A percentile compares a stretch with the other conserved stretches of the same genome.
Conservation (phyloP, 2,797 vertebrate species). For the Gallirallus australis region DNA sequence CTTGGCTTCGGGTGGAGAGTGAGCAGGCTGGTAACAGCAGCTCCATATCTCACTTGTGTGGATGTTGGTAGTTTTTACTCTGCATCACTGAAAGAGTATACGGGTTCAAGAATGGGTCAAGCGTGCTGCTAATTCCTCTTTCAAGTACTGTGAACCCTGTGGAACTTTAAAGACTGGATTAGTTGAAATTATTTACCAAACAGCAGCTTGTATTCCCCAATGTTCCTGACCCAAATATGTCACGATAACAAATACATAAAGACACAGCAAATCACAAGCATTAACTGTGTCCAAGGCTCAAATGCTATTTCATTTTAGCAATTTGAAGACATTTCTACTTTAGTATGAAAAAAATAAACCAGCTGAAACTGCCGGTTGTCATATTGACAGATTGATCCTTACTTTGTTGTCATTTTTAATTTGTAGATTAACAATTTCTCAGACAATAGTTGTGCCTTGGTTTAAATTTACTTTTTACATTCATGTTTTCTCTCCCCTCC, state of each 20-base stretch:
- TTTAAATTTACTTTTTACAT: constrained; percentile 7
- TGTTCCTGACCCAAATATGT: constrained; percentile 72
- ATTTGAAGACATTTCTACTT: background rate
- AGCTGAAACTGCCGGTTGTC: constrained; percentile 37
- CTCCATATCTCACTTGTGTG: background rate
- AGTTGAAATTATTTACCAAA: constrained; percentile 46
- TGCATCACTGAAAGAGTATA: background rate
- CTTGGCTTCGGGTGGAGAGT: background rate
- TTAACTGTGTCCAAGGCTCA: constrained; percentile 39
- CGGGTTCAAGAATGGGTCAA: background rate
- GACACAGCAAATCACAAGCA: constrained; percentile 64
- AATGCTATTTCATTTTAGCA: constrained; percentile 42
- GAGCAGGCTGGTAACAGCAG: background rate
- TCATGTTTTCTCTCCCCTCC: background rate
- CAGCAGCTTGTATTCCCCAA: constrained; percentile 41
- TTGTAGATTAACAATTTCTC: constrained; percentile 5
- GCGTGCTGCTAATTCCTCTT: background rate
- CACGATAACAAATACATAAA: constrained; percentile 52
- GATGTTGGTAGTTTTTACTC: background rate
- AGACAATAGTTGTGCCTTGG: background rate
- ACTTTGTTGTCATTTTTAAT: constrained; percentile 24
- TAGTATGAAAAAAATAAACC: background rate
- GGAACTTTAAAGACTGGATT: constrained; percentile 35
- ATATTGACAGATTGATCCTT: background rate
- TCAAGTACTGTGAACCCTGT: background rate